Evolutionary conservation across 2,888 invertebrate genomes (phyloP).

Genomic region (Erpobdella octoculata): DNA sequence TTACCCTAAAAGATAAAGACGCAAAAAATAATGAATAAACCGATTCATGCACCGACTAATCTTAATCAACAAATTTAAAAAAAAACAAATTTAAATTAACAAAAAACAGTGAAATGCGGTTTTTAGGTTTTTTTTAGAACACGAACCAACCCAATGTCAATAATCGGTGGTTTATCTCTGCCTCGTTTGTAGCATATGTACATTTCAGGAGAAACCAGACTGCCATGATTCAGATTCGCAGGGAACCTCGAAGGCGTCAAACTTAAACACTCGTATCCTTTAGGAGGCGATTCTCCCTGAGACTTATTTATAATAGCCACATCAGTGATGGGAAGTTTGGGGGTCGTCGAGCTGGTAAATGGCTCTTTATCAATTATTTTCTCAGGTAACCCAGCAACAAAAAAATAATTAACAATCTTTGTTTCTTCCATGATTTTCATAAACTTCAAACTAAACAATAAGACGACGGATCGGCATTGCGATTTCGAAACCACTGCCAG

Average conservation of each 20-base stretch:
- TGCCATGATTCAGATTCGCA: constrained; percentile 29
- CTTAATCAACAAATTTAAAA: not conserved
- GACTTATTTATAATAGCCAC: constrained; percentile 23
- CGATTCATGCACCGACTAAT: not conserved
- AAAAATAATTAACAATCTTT: constrained; percentile 27
- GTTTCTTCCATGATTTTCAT: constrained; percentile 14
- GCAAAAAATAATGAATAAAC: too few relatives aligned
- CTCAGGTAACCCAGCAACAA: constrained; percentile 27
- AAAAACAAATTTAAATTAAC: too few relatives aligned
- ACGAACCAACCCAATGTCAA: constrained; percentile 27
- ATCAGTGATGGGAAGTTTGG: constrained; percentile 23
- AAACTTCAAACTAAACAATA: too few relatives aligned
- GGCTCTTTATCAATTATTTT: constrained; percentile 10
- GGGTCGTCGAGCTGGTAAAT: not conserved
- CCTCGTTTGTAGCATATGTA: constrained; percentile 28
- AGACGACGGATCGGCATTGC: too few relatives aligned
- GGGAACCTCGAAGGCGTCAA: constrained; percentile 13
- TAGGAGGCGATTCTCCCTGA: constrained; percentile 24
- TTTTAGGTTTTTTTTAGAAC: too few relatives aligned
- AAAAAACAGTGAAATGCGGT: too few relatives aligned
- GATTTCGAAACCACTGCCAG: too few relatives aligned
- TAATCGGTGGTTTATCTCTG: constrained; percentile 22
- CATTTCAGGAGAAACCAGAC: constrained; percentile 16
- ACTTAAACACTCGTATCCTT: constrained; percentile 22
- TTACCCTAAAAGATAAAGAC: not conserved